Evolutionary conservation across 2,113 vertebrate species (phyloP), one percentile per base, ranked within the genome.

Genomic region (Perca fluviatilis): DNA sequence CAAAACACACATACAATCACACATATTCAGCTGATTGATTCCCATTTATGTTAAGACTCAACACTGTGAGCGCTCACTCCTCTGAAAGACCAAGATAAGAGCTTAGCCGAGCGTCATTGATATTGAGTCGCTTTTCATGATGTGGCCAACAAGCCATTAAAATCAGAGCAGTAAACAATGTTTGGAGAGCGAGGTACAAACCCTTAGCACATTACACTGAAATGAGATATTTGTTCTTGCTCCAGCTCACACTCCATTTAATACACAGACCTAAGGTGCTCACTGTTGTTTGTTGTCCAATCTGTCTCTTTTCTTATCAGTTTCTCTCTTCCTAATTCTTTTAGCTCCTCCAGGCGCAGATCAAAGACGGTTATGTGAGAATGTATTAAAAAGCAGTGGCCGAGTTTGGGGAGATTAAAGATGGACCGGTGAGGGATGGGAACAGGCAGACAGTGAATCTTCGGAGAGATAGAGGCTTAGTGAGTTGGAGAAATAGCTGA

Each of bases 111-210:
- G 88, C 88, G 86, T 91, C 75, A 25, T 61, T 79, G 88, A 89
- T 86, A 85, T 73, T 56, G 84, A 89, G 82, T 79, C 71, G 67
- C 65, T 87, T 89, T 93, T 93, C 89, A 92, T 92, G 89, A 92
- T 84, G 88, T 77, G 81, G 82, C 89, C 89, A 92, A 91, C 89
- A 88, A 91, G 89, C 88, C 89, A 92, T 93, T 92, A 86, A 92
- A 92, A 90, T 89, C 86, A 75, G 86, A 90, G 88, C 40, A 8
- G 86, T 89, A 91, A 92, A 92, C 89, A 90, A 83, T 90, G 86
- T 85, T 83, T 51, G 57, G 61, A 87, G 87, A 86, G 88, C 10
- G 16, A 57, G 80, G 64, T 63, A 64, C 71, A 74, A 84, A 83
- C 69, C 81, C 69, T 80, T 53, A 56, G 77, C 53, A 72, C 84